Base-by-base conservation (phyloP, 2,113 vertebrate species). In the Stercorarius parasiticus region DNA sequence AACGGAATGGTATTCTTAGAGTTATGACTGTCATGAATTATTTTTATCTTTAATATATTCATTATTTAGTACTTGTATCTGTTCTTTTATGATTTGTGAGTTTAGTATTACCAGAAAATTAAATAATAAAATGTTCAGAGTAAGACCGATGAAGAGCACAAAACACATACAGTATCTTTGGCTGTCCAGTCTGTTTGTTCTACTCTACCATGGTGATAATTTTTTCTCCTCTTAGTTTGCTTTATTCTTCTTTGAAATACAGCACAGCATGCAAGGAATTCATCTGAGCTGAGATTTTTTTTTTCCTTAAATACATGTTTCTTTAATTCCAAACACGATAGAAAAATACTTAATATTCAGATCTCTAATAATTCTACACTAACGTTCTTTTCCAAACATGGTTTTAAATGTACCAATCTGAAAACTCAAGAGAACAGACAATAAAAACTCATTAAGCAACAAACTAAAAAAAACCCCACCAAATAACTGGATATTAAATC, bases 41-140 rank as follows among this genome's bases (percentile, higher is more conserved):
- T 55, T 90, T 83, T 95, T 78, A 95, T 81, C 79, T 93, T 78
- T 86, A 83, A 86, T 65, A 52, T 53, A 95, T 67, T 91, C 38
- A 74, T 86, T 89, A 69, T 58, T 95, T 91, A 70, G 67, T 55
- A 83, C 40, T 90, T 62, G 2, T 25, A 88, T 36, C 23, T 61
- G 11, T 66, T 77, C 55, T 64, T 62, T 71, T 69, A 73, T 69
- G 47, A 79, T 92, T 88, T 91, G 43, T 64, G 65, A 81, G 61
- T 49, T 74, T 49, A 22, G 42, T n/a, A 70, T 76, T 93, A 87
- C 70, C 82, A 93, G 90, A 88, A 93, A 94, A 94, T 72, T 82
- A 88, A 92, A 84, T 52, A 81, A 92, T 49, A 90, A 93, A 78
- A 72, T 25, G 40, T 65, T 91, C 77, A 52, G 83, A 87, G 25